Percentiles rank a stretch among this genome's conserved stretches.
phyloP scores from a whole-genome alignment of 2,888 invertebrate genomes.

The Prenolepis imparis region DNA sequence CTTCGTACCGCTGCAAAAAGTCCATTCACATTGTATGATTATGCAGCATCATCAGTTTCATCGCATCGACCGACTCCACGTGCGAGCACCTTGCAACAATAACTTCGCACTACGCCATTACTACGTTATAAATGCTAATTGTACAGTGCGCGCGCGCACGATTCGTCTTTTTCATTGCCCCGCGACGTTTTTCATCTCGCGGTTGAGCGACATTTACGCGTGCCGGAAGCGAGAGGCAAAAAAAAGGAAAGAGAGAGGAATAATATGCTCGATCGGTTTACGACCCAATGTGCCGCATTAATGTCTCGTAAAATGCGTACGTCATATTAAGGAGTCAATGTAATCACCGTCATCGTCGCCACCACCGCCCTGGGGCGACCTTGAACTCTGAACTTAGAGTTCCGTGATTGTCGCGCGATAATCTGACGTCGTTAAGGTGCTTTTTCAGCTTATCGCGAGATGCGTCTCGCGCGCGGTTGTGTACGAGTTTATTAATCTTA shows the following conservation, averaged over 20 bases:
- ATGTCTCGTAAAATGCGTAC: constrained; percentile 47
- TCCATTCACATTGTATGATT: constrained; percentile 42
- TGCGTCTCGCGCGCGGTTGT: constrained; percentile 23
- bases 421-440: constrained; percentile 20
- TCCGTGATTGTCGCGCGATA: constrained; percentile 33
- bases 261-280: constrained; percentile 59
- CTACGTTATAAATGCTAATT: constrained; percentile 72
- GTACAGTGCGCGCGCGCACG: constrained; percentile 55
- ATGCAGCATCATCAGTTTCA: constrained; percentile 58
- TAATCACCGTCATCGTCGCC: constrained; percentile 22
- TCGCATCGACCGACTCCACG: constrained; percentile 32
- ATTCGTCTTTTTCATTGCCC: constrained; percentile 50
- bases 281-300: constrained; percentile 28
- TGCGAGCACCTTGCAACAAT: constrained; percentile 57
- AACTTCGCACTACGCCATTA: constrained; percentile 56
- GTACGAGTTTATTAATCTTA: constrained; percentile 53
- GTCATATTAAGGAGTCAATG: constrained; percentile 33
- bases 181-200: constrained; percentile 54
- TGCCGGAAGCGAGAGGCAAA: constrained; percentile 32
- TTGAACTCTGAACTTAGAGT: constrained; percentile 48
- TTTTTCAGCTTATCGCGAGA: constrained; percentile 41
- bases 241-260: constrained; percentile 15
- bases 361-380: not conserved
- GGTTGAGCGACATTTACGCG: constrained; percentile 54
- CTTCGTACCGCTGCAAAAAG: constrained; percentile 32